Conservation (phyloP, 2,888 invertebrate genomes). For the Himalopsyche kuldschensis region DNA sequence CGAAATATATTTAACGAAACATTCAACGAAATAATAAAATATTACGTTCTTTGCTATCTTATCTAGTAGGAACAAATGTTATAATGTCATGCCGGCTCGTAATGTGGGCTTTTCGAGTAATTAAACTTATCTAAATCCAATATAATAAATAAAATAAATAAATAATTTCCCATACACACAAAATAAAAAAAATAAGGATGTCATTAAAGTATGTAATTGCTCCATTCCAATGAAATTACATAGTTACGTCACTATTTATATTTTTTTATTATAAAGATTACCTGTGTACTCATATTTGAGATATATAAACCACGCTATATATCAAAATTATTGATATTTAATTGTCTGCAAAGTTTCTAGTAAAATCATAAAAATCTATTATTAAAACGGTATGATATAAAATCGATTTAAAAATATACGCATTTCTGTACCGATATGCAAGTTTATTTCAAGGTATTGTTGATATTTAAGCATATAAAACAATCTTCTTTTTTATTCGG, state of each 20-base stretch:
- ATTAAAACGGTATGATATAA: too few species aligned
- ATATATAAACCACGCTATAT: too few species aligned
- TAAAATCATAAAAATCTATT: too few species aligned
- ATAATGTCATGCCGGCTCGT: slow-evolving; percentile 16
- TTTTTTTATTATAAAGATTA: too few species aligned
- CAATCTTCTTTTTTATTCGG: too few species aligned
- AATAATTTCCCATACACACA: slow-evolving; percentile 28
- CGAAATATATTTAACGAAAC: slow-evolving; percentile 25
- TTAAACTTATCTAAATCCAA: slow-evolving; percentile 39
- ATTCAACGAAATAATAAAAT: slow-evolving; percentile 34
- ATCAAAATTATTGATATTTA: too few species aligned
- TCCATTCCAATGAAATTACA: not conserved
- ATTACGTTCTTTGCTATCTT: slow-evolving; percentile 29
- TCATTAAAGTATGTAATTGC: not conserved
- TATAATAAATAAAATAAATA: slow-evolving; percentile 40
- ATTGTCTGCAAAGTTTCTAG: too few species aligned
- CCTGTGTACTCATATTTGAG: too few species aligned
- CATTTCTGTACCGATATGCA: too few species aligned
- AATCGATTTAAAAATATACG: too few species aligned
- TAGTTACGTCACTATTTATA: not conserved
- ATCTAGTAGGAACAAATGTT: slow-evolving; percentile 23
- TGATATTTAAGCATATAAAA: too few species aligned
- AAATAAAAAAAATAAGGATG: not conserved
- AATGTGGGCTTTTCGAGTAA: slow-evolving; percentile 20
- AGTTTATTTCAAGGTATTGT: too few species aligned